phyloP scores from a whole-genome alignment of 2,797 vertebrate genomes.

The Malacoctenus gilli region DNA sequence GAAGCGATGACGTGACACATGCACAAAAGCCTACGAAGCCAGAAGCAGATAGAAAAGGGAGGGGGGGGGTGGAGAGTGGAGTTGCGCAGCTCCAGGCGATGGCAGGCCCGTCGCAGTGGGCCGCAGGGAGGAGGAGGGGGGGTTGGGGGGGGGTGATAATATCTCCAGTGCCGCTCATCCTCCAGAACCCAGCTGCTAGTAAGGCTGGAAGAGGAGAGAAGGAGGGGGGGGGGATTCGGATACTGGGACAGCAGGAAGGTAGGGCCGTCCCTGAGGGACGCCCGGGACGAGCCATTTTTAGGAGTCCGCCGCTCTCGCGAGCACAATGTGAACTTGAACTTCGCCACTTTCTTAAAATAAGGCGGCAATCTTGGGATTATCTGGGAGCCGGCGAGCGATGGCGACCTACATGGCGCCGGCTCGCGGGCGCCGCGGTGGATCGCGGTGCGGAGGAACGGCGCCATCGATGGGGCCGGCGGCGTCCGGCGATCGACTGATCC shows the following conservation, averaged over 20 bases:
- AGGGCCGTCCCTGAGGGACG: constrained; percentile 59
- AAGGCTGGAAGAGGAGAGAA: not conserved
- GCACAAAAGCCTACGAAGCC: constrained; percentile 74
- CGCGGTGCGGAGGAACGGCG: too few relatives aligned
- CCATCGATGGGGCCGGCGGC: too few relatives aligned
- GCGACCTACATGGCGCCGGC: constrained; percentile 77
- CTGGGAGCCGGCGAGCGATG: constrained; percentile 70
- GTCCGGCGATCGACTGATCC: too few relatives aligned
- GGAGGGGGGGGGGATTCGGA: constrained; percentile 22
- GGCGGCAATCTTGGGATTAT: constrained; percentile 83
- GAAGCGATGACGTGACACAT: constrained; percentile 73
- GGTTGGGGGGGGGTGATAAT: too few relatives aligned
- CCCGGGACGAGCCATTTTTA: constrained; percentile 78
- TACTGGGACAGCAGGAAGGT: constrained; percentile 62
- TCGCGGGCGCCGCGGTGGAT: constrained; percentile 53
- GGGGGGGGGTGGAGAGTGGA: constrained; percentile 52
- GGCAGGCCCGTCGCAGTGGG: constrained; percentile 55
- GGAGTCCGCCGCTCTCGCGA: constrained; percentile 65
- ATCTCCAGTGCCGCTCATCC: constrained; percentile 81
- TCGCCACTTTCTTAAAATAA: constrained; percentile 82
- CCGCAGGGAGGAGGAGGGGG: too few relatives aligned
- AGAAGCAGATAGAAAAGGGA: constrained; percentile 74
- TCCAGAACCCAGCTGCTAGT: constrained; percentile 54
- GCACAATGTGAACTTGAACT: constrained; percentile 82
- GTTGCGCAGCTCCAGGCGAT: constrained; percentile 70